Evolutionary conservation across 2,888 invertebrate genomes (phyloP), one percentile per base, ranked within the genome.

Genomic region (Gymnocheta viridis): DNA sequence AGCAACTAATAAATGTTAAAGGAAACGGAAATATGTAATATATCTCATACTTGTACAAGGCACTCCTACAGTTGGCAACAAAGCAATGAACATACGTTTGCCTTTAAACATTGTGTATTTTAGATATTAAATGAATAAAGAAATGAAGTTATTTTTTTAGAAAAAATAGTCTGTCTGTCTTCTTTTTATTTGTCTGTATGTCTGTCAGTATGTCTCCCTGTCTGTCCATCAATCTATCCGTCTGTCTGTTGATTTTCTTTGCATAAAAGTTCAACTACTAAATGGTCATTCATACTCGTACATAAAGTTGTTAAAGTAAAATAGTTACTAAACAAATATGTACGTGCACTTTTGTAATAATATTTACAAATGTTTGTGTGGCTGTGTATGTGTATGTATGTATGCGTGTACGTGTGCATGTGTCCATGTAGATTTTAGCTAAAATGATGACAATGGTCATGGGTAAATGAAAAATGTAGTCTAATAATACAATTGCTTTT

Each of bases 211-310:
- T 27, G 41, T 24, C 14, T 10, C 1, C 14, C 1, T 17, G 7
- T 29, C 7, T n/a, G 24, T 4, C 17, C 4, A 2, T 72, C 5
- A 4, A 17, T 12, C 35, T 6, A 4, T 35, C 22, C 19, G 38
- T 27, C n/a, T 35, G 17, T 38, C 49, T 12, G 5, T 17, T 24
- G 9, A n/a, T 27, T 14, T 47, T 27, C 10, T 70, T 72, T 72
- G 35, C 47, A 56, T 72, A 49, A 47, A 47, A 35, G 27, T 74
- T 54, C 64, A 47, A 70, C 62, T 62, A 70, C 62, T 76, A 64
- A 82, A 82, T 82, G 81, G 54, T 70, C 76, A 70, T 70, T 76
- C 69, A 76, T 62, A 76, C 44, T 76, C 69, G 70, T 62, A 76
- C 44, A 56, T 69, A 44, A 69, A 74, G 27, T 69, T 74, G 54